These are phyloP conservation scores for Fregata magnificens DNA, from an alignment of 2,113 vertebrate genomes.

Conservation along the genomic window DNA sequence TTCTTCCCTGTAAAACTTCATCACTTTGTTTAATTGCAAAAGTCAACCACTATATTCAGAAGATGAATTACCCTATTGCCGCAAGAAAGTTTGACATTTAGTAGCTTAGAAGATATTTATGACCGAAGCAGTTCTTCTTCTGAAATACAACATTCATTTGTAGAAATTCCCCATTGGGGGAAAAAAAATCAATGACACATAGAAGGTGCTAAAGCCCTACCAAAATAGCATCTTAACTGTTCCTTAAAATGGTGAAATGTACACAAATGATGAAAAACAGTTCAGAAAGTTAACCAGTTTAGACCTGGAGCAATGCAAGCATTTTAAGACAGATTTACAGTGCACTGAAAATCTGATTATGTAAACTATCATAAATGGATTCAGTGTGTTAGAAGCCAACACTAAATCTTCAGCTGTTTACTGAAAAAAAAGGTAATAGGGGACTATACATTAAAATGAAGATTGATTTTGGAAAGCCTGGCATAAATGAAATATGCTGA, in stretches of 20 bases:
- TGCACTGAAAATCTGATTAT: constrained; percentile 42
- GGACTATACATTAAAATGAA: constrained; percentile 42
- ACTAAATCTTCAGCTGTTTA: constrained; percentile 54
- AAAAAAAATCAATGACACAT: background rate
- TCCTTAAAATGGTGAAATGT: background rate
- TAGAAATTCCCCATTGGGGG: background rate
- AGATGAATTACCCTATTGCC: background rate
- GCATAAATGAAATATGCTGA: constrained; percentile 45
- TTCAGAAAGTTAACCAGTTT: constrained; percentile 7
- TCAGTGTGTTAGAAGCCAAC: constrained; percentile 8
- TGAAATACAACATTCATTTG: constrained; percentile 12
- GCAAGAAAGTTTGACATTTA: background rate
- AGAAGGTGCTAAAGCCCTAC: background rate
- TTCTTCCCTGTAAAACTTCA: background rate
- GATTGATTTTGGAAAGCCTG: constrained; percentile 8
- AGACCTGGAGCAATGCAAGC: background rate
- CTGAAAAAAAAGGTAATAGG: constrained; percentile 1
- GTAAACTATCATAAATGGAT: constrained; percentile 43
- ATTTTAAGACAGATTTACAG: constrained; percentile 40
- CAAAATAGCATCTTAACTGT: background rate
- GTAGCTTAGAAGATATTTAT: constrained; percentile 3
- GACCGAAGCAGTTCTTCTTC: background rate
- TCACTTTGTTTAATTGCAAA: constrained; percentile 25
- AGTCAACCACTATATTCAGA: background rate
- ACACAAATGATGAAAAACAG: background rate